phyloP scores from a whole-genome alignment of 2,113 vertebrate genomes.

The Ariopsis seemanni region DNA sequence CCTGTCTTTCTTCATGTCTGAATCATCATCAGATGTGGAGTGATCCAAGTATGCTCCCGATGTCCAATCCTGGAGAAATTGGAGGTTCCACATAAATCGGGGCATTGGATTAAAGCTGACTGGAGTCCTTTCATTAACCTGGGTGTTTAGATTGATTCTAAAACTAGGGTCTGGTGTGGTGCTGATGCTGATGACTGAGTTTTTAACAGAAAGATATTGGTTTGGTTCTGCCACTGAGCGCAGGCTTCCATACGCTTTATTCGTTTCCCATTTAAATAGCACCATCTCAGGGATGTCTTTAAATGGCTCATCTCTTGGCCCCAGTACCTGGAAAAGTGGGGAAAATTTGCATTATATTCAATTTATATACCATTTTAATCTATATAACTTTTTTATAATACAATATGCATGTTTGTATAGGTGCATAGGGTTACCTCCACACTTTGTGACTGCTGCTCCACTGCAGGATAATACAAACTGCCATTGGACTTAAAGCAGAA shows the following conservation, averaged over 20 bases:
- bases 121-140: slow-evolving; percentile 1
- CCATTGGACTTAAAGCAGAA: neutral
- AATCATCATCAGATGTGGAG: neutral
- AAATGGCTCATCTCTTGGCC: neutral
- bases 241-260: neutral
- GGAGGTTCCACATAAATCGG: neutral
- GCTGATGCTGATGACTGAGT: neutral
- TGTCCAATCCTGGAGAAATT: no score
- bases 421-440: neutral
- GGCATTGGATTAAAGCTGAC: neutral
- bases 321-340: neutral
- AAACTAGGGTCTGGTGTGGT: fast-evolving
- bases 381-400: neutral
- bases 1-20: neutral
- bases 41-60: no score
- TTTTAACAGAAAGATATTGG: neutral
- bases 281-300: fast-evolving
- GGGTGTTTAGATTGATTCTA: neutral
- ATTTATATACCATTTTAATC: neutral
- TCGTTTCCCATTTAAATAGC: slow-evolving; percentile 12
- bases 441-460: neutral
- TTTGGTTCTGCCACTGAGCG: neutral
- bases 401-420: neutral
- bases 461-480: neutral
- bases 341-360: neutral